Evolutionary conservation across 2,888 invertebrate species (phyloP), one percentile per base, ranked within the genome.

Genomic region (Hecatera dysodea): DNA sequence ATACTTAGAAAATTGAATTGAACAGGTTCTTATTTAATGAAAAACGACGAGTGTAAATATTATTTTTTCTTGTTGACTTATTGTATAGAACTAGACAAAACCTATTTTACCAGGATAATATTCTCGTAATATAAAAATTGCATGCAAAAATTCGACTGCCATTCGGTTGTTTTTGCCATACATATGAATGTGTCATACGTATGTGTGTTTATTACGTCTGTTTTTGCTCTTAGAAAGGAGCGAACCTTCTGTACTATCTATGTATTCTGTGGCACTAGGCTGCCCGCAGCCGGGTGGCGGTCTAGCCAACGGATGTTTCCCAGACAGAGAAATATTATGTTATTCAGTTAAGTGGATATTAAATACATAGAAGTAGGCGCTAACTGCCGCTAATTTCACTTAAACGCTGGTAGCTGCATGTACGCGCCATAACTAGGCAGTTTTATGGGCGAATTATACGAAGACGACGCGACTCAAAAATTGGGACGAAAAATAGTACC

Each of bases 361-460:
- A 90, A 90, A 88, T 87, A 89, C 85, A 79, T 83, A 83, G 84
- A 86, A 83, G 81, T 85, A 91, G 87, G 88, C 87, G 88, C 78
- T 90, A 91, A 91, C 86, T 88, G 82, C 86, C 74, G 82, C 86
- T 91, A 89, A 90, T 91, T 89, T 90, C 78, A 88, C 86, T 88
- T 87, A 86, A 89, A 85, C 80, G 86, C 76, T 70, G 57, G 63
- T 73, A 67, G 67, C 69, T 67, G 66, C 71, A 27, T 60, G 33
- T 73, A 60, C 67, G 70, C 75, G 55, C 70, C 78, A 66, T 75
- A 82, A 73, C 76, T 67, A 83, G 77, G 61, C 70, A 77, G 64
- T 69, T 86, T 88, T 87, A 88, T 84, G 72, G 82, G 68, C 59
- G 75, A 84, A 86, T 85, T 86, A 87, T 89, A 82, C 67, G 77